Percentiles rank a stretch among this genome's conserved stretches.
These are phyloP conservation scores for Tiliacea aurago DNA, from an alignment of 2,888 invertebrate genomes.

Conservation along the genomic window DNA sequence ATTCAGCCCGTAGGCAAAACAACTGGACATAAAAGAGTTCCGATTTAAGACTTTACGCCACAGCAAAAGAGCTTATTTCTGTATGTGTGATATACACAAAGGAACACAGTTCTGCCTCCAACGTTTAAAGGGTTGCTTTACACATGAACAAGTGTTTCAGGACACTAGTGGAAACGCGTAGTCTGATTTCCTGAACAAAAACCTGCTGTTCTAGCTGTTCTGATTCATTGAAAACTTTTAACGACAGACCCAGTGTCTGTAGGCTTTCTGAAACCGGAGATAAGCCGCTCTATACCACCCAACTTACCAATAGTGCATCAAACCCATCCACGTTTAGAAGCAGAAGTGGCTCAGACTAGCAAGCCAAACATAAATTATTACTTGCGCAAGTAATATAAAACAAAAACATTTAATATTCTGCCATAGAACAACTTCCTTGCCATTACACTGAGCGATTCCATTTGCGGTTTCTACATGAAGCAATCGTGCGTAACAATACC, in stretches of 20 bases:
- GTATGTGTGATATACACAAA: neutral
- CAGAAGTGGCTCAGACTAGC: slow-evolving; percentile 10
- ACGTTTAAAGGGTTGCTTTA: slow-evolving; percentile 1
- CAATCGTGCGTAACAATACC: neutral
- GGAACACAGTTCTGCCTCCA: neutral
- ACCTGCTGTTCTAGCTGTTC: neutral
- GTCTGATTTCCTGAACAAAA: neutral
- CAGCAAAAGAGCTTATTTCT: slow-evolving; percentile 5
- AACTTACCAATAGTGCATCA: neutral
- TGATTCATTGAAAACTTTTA: neutral
- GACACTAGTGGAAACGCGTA: neutral
- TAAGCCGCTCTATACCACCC: neutral
- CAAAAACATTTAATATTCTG: slow-evolving; percentile 5
- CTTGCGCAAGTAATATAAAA: slow-evolving; percentile 13
- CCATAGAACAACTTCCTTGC: slow-evolving; percentile 31
- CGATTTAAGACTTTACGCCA: slow-evolving; percentile 22
- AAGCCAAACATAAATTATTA: slow-evolving; percentile 12
- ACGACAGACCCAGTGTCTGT: neutral
- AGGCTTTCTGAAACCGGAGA: neutral
- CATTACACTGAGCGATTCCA: neutral
- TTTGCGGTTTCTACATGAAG: neutral
- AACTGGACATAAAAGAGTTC: slow-evolving; percentile 34
- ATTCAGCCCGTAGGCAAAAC: slow-evolving; percentile 29
- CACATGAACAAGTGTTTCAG: neutral
- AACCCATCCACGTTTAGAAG: slow-evolving; percentile 12